phyloP scores from a whole-genome alignment of 2,113 vertebrate genomes.

The Thinocorus orbignyianus region DNA sequence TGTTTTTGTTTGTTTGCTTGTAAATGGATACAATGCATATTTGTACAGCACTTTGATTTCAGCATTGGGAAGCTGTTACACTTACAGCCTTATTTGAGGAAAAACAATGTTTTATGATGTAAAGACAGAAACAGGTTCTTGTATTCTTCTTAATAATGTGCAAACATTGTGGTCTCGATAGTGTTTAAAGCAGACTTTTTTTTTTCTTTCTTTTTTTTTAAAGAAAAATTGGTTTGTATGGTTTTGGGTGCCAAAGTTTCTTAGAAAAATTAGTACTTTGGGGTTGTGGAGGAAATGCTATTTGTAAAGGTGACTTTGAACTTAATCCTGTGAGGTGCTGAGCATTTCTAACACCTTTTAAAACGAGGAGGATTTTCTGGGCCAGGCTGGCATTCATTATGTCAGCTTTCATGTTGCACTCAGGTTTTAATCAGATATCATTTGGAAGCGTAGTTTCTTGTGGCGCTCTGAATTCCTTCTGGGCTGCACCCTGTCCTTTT shows the following conservation, averaged over 20 bases:
- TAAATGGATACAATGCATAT: background rate
- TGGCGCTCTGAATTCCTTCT: background rate
- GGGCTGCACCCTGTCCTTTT: background rate
- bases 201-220: background rate
- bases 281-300: background rate
- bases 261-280: background rate
- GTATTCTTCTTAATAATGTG: background rate
- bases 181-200: background rate
- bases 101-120: background rate
- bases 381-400: background rate
- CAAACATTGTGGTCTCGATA: background rate
- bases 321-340: background rate
- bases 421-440: background rate
- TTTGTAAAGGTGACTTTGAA: background rate
- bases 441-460: background rate
- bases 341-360: background rate
- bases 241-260: background rate
- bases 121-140: background rate
- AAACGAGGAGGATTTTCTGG: constrained; percentile 11
- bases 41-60: constrained; percentile 13
- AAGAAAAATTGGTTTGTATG: background rate
- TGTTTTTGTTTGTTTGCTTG: background rate
- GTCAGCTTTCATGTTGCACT: background rate
- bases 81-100: background rate
- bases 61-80: background rate